A percentile compares a stretch with the other conserved stretches of the same genome.
These are phyloP conservation scores for Lithobates pipiens DNA, from an alignment of 2,797 vertebrate genomes.

Conservation along the genomic window DNA sequence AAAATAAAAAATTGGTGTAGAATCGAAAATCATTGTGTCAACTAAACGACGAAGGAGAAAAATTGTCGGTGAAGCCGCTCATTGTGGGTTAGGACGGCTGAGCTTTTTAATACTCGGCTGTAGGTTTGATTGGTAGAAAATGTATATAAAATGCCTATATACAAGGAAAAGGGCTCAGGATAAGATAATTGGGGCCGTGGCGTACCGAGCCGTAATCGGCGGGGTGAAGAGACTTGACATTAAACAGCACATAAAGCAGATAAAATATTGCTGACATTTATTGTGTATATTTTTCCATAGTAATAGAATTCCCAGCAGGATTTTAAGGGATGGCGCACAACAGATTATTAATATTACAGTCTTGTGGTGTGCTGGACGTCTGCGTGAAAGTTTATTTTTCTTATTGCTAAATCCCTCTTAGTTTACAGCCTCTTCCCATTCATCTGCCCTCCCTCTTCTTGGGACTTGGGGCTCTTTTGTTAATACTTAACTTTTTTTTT, in stretches of 20 bases:
- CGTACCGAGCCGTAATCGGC: neutral
- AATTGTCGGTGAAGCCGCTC: constrained; percentile 28
- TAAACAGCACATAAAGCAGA: constrained; percentile 9
- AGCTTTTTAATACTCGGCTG: constrained; percentile 13
- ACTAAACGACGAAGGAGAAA: constrained; percentile 14
- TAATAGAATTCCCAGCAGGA: neutral
- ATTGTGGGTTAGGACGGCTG: neutral
- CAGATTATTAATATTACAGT: neutral
- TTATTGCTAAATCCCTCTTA: neutral
- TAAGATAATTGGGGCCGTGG: constrained; percentile 34
- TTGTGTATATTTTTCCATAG: constrained; percentile 4
- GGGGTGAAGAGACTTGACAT: constrained; percentile 14
- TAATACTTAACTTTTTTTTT: too few relatives aligned
- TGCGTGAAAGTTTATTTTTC: neutral
- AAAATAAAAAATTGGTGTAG: neutral
- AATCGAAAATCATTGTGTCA: constrained; percentile 29
- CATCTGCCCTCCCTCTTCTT: neutral
- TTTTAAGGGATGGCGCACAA: constrained; percentile 1
- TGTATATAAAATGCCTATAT: constrained; percentile 13
- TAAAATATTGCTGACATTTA: constrained; percentile 13
- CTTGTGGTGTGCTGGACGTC: neutral
- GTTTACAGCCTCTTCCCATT: neutral
- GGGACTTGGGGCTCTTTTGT: neutral
- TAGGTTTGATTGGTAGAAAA: constrained; percentile 12
- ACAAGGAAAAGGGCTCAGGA: constrained; percentile 21